These are phyloP conservation scores for Porites lutea DNA, from an alignment of 64 coral and sea anemone genomes.

Conservation along the genomic window DNA sequence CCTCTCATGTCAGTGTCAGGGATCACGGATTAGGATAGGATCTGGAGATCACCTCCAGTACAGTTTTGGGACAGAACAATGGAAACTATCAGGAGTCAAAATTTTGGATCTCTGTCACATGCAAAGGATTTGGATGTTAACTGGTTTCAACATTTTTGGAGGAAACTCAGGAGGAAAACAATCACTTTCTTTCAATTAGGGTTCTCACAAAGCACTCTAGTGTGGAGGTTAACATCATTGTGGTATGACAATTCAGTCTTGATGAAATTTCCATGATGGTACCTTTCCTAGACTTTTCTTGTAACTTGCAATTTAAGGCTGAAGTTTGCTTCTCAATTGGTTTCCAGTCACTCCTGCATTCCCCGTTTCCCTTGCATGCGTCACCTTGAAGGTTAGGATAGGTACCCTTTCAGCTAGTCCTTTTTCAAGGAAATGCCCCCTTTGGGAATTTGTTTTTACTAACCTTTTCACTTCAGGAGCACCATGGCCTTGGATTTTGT, in stretches of 20 bases:
- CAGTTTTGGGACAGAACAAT: conserved; percentile 49
- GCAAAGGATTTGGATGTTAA: conserved; percentile 54
- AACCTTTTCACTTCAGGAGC: conserved; percentile 5
- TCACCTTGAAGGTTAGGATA: background rate
- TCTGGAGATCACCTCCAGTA: conserved; percentile 45
- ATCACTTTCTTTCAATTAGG: conserved; percentile 46
- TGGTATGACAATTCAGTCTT: conserved; percentile 16
- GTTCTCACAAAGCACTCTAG: conserved; percentile 37
- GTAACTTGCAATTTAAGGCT: too few relatives aligned
- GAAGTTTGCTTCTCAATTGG: too few relatives aligned
- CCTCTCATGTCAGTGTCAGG: conserved; percentile 42
- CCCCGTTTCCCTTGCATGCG: too few relatives aligned
- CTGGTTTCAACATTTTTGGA: conserved; percentile 63
- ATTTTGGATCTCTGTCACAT: conserved; percentile 26
- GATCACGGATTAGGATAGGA: conserved; percentile 59
- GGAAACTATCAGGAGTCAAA: conserved; percentile 50
- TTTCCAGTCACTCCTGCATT: too few relatives aligned
- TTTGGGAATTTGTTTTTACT: conserved; percentile 24
- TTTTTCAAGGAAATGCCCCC: background rate
- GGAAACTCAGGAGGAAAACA: conserved; percentile 40
- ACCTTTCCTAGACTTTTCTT: too few relatives aligned
- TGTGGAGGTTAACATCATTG: conserved; percentile 14
- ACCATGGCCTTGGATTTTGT: background rate
- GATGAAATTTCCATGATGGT: conserved; percentile 1
- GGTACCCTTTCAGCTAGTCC: background rate